Base-by-base conservation (phyloP, 2,888 invertebrate species). In the Netelia inedita region DNA sequence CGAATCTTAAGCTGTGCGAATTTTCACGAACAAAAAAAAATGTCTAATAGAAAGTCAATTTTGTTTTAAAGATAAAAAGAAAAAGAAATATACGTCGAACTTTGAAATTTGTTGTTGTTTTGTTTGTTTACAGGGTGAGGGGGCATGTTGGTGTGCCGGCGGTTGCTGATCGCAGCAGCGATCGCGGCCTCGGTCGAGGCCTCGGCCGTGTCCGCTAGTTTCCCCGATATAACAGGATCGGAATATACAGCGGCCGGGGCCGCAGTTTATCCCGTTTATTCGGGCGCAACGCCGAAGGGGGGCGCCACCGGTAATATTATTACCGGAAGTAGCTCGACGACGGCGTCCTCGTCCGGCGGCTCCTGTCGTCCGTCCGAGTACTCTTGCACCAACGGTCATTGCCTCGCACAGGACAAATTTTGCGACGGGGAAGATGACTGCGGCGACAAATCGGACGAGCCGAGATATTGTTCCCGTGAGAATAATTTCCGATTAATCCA, bases 381-480 rank as follows among this genome's bases (percentile, higher is more conserved):
- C 90, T 92, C 91, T 85, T 94, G 94, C 87, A 89, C 90, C 74
- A 94, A 94, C 85, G 94, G 94, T 8, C 93, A 93, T 85, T 97
- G 97, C 94, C 95, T 97, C 89, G 95, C 96, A 3, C 94, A 96
- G 92, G 96, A 96, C 94, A 96, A 96, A 92, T 97, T 95, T 93
- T 97, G 97, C 94, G 96, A 97, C 91, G 97, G 97, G 19, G 95
- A 96, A 85, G 95, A 96, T 90, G 97, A 97, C 93, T 97, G 97
- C 91, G 95, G 95, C 35, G 97, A 97, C 94, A 96, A 96, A 91
- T 96, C 96, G 87, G 97, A 97, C 93, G 97, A 97, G 93, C 96
- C 96, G 1, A 95, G 95, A 90, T 95, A 96, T 89, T 97, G 97
- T 94, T 95, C 96, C 90, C 96, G 97, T 97, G 94, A 97, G 97